These are phyloP conservation scores for Leptopilina myrica DNA, from an alignment of 2,888 invertebrate genomes.

Conservation along the genomic window DNA sequence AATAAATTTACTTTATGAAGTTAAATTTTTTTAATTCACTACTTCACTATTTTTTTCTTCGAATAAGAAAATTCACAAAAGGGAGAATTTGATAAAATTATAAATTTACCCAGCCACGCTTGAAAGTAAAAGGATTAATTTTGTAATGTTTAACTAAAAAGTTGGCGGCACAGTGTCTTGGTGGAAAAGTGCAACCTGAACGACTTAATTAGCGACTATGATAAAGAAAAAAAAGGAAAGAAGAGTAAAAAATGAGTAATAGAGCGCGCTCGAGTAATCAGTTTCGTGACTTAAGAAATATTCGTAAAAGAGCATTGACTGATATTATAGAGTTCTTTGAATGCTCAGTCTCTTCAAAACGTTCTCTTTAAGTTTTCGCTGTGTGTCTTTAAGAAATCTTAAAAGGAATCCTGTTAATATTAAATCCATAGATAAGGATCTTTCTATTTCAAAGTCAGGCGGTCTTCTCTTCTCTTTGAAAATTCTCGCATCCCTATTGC, in stretches of 20 bases:
- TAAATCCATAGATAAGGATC: constrained; percentile 32
- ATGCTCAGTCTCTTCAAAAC: constrained; percentile 24
- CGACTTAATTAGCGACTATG: constrained; percentile 17
- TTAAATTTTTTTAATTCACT: too few species aligned
- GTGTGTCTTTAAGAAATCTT: constrained; percentile 29
- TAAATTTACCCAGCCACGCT: too few species aligned
- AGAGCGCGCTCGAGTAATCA: background rate
- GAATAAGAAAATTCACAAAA: too few species aligned
- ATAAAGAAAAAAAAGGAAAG: background rate
- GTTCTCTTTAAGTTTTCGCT: background rate
- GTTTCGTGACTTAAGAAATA: constrained; percentile 23
- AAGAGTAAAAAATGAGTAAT: too few species aligned
- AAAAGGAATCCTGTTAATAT: constrained; percentile 31
- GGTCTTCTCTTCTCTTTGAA: constrained; percentile 9
- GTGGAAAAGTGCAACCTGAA: background rate
- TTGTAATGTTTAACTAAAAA: too few species aligned
- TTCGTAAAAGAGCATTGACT: constrained; percentile 1
- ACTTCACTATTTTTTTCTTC: too few species aligned
- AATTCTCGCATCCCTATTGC: background rate
- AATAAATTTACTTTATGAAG: too few species aligned
- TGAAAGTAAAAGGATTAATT: too few species aligned
- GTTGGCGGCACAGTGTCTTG: too few species aligned
- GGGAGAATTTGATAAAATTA: too few species aligned
- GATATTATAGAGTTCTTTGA: constrained; percentile 8
- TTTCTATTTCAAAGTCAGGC: background rate